phyloP scores from a whole-genome alignment of 2,888 invertebrate species.

The Eupithecia centaureata region DNA sequence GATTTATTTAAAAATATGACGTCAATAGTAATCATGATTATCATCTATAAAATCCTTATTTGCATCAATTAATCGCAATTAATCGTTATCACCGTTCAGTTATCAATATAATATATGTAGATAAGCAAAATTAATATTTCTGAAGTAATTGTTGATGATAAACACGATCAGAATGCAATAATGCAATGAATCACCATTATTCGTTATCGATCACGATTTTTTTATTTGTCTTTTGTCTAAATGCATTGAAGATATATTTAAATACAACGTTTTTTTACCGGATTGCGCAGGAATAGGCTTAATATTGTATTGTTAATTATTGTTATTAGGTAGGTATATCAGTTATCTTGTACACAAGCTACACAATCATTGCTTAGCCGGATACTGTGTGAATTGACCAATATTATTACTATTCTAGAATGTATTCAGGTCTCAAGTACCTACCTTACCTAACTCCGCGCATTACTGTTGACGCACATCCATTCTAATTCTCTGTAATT shows the following conservation, averaged over 20 bases:
- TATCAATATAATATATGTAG: neutral
- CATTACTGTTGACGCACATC: slow-evolving; percentile 10
- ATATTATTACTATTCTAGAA: too few species aligned
- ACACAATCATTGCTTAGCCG: too few species aligned
- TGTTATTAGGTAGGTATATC: too few species aligned
- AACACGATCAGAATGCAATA: neutral
- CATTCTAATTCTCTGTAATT: slow-evolving; percentile 9
- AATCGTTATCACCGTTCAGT: neutral
- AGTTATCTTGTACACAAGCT: too few species aligned
- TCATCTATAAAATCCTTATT: neutral
- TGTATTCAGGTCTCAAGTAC: too few species aligned
- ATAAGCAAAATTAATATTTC: neutral
- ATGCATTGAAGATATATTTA: neutral
- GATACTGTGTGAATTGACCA: too few species aligned
- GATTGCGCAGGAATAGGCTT: too few species aligned
- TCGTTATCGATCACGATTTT: neutral
- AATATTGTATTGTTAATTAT: too few species aligned
- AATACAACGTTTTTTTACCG: too few species aligned
- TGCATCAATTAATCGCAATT: neutral
- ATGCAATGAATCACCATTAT: neutral
- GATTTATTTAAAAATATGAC: too few species aligned
- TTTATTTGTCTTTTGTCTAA: neutral
- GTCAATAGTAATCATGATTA: neutral
- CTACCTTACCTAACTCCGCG: neutral
- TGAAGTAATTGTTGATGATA: neutral